Percentiles rank a stretch among this genome's conserved stretches.
These are phyloP conservation scores for Heterohyrax brucei DNA, from an alignment of 2,797 vertebrate species.

Conservation along the genomic window DNA sequence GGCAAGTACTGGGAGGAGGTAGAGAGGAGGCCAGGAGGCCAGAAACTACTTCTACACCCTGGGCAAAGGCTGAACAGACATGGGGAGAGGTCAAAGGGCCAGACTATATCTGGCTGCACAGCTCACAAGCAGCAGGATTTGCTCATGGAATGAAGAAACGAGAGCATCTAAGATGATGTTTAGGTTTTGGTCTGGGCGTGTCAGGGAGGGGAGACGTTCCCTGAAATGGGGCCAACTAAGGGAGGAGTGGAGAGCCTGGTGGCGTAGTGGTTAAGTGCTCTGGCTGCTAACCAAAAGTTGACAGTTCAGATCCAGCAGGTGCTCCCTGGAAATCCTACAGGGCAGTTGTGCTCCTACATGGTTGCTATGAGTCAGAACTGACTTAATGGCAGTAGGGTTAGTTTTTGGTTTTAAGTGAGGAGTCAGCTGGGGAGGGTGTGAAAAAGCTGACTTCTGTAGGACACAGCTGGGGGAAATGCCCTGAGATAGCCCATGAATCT, in stretches of 20 bases:
- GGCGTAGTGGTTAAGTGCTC: no score
- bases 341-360: no score
- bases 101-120: rapidly evolving
- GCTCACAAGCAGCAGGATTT: background rate
- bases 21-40: background rate
- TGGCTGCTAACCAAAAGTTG: no score
- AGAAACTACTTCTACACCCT: background rate
- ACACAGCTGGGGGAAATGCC: background rate
- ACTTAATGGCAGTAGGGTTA: no score
- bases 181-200: background rate
- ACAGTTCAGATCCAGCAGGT: no score
- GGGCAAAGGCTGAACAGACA: background rate
- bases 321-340: no score
- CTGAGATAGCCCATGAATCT: background rate
- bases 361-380: no score
- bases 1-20: background rate
- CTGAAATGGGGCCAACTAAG: background rate
- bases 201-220: background rate
- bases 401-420: background rate
- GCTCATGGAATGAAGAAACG: background rate
- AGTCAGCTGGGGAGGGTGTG: background rate
- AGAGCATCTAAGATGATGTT: background rate
- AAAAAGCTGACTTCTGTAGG: background rate
- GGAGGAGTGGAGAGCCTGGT: background rate
- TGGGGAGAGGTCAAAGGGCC: background rate